Conservation (phyloP, 2,888 invertebrate genomes). For the Sphaerophoria rueppellii region DNA sequence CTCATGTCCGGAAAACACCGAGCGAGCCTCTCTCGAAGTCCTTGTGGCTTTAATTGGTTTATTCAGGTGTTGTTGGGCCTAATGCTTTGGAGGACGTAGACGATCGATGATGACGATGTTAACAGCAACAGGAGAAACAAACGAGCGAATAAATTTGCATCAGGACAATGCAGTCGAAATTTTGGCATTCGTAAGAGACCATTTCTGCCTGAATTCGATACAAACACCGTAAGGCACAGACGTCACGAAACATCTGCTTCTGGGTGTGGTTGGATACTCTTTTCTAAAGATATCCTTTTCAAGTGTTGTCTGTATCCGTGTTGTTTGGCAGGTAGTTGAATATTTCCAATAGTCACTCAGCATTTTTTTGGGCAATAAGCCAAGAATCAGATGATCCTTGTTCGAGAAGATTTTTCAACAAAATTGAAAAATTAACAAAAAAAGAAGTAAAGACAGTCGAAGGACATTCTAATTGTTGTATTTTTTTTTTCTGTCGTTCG, state of each 20-base stretch:
- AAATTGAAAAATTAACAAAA: slow-evolving; percentile 36
- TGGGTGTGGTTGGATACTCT: slow-evolving; percentile 16
- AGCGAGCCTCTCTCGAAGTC: neutral
- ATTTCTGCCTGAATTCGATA: slow-evolving; percentile 45
- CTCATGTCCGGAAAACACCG: slow-evolving; percentile 42
- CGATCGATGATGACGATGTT: slow-evolving; percentile 13
- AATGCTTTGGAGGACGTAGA: neutral
- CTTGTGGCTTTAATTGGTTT: slow-evolving; percentile 56
- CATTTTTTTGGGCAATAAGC: slow-evolving; percentile 49
- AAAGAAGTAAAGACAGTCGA: slow-evolving; percentile 25
- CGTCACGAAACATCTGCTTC: slow-evolving; percentile 51
- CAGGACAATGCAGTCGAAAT: slow-evolving; percentile 30
- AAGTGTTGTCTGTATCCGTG: slow-evolving; percentile 1
- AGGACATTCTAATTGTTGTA: slow-evolving; percentile 58
- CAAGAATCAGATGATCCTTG: slow-evolving; percentile 39
- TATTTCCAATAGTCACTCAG: slow-evolving; percentile 46
- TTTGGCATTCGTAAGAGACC: neutral
- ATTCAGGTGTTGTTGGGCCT: slow-evolving; percentile 34
- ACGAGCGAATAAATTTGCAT: slow-evolving; percentile 59
- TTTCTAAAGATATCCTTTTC: slow-evolving; percentile 2
- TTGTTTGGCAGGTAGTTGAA: slow-evolving; percentile 41
- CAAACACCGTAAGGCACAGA: neutral
- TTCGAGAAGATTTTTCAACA: slow-evolving; percentile 30
- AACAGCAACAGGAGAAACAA: slow-evolving; percentile 29
- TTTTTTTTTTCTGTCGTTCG: slow-evolving; percentile 34